Evolutionary conservation across 2,797 vertebrate genomes (phyloP), one percentile per base, ranked within the genome.

Genomic region (Spinus olivaceus): DNA sequence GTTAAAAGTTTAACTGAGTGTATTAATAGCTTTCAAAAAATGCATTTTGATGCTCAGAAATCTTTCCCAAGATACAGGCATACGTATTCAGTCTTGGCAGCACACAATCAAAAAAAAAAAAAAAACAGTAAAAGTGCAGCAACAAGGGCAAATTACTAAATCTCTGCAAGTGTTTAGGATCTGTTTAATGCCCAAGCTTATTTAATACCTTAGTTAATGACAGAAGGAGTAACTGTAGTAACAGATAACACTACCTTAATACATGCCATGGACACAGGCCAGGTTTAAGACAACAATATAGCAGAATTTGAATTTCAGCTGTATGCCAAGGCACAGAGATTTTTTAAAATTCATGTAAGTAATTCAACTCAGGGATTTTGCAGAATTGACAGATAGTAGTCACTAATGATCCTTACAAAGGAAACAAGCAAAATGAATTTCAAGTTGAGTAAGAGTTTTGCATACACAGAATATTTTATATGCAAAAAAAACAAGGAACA

Each of bases 1-100:
- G 82, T 95, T 92, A 66, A 90, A 95, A 95, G 92, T 94, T 90
- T 91, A 88, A 93, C 70, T 69, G 73, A 88, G 73, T 17, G 2
- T 93, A 95, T 92, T 91, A 95, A 95, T 95, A 95, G 82, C 61
- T 95, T 90, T 78, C 57, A 20, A 83, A 87, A 87, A 92, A 76
- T 39, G 33, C 54, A 65, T 86, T 88, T 86, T 90, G 86, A 92
- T 92, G 82, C 71, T 91, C 49, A 81, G n/a, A 92, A 88, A 81
- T 51, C 54, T 81, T 81, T 72, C 82, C 74, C 65, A 86, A 90
- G 80, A 70, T 71, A 47, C 44, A 87, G 56, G 49, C 60, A 64
- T 77, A 85, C 20, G 21, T 65, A 82, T 63, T 82, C 47, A 30
- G 30, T 42, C 76, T 90, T 82, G 41, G 71, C 69, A 95, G 76